Base-by-base conservation (phyloP, 2,797 vertebrate species). In the Trematomus bernacchii region DNA sequence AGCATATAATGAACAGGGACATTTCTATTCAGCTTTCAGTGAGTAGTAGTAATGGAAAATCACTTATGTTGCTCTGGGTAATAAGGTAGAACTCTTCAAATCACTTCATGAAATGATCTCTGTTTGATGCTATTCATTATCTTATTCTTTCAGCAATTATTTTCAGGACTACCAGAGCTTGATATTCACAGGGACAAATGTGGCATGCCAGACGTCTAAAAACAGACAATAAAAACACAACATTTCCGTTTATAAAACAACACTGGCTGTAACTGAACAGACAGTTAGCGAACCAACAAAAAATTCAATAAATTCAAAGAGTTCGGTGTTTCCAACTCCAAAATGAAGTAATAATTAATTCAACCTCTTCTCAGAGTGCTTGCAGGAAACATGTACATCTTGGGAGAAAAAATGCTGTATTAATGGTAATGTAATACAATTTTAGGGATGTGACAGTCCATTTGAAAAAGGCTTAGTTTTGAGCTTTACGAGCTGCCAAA, bases 21-120 rank as follows among this genome's bases (percentile, higher is more conserved):
- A 30, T 15, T 42, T 15, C n/a, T 18, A 42, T 51, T 21, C 19
- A 47, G 60, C 30, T 40, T 58, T 61, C 37, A 68, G 66, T 59
- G 69, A 60, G 62, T n/a, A n/a, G n/a, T 27, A 21, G 16, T 52
- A 60, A 37, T 23, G 6, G 18, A 53, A 37, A 67, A 61, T 43
- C 30, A 15, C 16, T 50, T 37, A 3, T 57, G 51, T 40, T 37
- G 60, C 53, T 15, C 18, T 33, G 27, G 10, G 3, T 50, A 48
- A 47, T 27, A 27, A 27, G 27, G 58, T 52, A 37, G 43, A 51
- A 1, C 47, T 10, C 0, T 3, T 44, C 40, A 21, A 3, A 65
- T 55, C 64, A 33, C 33, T 63, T 50, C 30, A 50, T 75, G 21
- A 62, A 52, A 57, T 73, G 27, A 65, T 72, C 16, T 8, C 11